A percentile compares a stretch with the other conserved stretches of the same genome.
Evolutionary conservation across 1,140 invertebrate species (phyloP).

Genomic region (Sycobia sp.): DNA sequence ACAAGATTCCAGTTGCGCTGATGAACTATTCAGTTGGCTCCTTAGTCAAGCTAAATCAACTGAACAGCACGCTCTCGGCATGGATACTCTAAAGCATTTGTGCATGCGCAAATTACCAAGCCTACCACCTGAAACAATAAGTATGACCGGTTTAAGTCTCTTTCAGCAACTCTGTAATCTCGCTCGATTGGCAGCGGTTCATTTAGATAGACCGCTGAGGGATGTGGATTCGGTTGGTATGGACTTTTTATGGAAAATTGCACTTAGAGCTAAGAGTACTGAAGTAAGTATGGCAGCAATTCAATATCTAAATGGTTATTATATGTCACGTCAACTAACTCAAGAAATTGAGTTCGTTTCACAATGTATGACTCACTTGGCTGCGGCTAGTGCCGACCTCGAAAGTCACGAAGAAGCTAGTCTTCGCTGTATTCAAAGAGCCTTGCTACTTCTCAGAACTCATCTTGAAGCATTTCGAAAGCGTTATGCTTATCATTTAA

Average conservation of each 20-base stretch:
- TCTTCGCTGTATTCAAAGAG: constrained; percentile 86
- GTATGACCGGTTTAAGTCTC: constrained; percentile 87
- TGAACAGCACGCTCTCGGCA: constrained; percentile 87
- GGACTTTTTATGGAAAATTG: constrained; percentile 93
- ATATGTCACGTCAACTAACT: constrained; percentile 87
- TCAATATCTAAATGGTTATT: constrained; percentile 90
- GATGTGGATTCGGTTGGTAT: constrained; percentile 73
- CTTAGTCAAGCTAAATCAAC: constrained; percentile 86
- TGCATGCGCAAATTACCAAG: constrained; percentile 89
- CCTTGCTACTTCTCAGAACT: constrained; percentile 83
- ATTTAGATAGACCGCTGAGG: constrained; percentile 61
- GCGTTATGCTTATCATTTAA: constrained; percentile 84
- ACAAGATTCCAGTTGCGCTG: constrained; percentile 79
- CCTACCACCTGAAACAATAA: constrained; percentile 84
- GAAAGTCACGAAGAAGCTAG: constrained; percentile 76
- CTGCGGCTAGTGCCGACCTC: constrained; percentile 77
- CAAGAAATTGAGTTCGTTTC: constrained; percentile 91
- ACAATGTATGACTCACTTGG: constrained; percentile 88
- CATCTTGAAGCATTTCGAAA: constrained; percentile 90
- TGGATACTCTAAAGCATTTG: constrained; percentile 85
- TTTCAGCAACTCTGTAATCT: constrained; percentile 90
- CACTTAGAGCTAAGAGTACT: constrained; percentile 83
- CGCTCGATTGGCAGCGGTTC: constrained; percentile 72
- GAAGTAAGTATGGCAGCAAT: constrained; percentile 94
- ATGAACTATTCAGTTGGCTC: constrained; percentile 92